Evolutionary conservation across 2,797 vertebrate genomes (phyloP).

Genomic region (Periparus ater): DNA sequence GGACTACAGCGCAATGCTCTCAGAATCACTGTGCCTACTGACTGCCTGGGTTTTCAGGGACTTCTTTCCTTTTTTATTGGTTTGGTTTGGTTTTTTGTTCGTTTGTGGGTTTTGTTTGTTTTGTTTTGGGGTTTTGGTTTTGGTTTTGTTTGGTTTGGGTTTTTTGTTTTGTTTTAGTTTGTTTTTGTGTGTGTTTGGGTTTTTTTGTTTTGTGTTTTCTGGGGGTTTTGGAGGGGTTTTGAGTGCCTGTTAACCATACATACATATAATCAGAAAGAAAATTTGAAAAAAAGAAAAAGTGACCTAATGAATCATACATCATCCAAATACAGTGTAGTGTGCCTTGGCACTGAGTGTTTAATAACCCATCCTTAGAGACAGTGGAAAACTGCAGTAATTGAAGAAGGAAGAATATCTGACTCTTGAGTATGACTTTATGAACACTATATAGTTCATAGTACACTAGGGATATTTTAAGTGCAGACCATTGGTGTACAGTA

Average conservation of each 20-base stretch:
- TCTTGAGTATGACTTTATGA: slow-evolving; percentile 69
- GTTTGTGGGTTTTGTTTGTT: background rate
- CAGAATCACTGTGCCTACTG: background rate
- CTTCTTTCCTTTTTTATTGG: background rate
- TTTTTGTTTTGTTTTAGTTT: background rate
- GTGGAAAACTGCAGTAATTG: slow-evolving; percentile 70
- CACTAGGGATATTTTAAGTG: slow-evolving; percentile 73
- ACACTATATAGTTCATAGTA: slow-evolving; percentile 54
- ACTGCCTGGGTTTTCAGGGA: background rate
- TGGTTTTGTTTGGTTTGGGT: background rate
- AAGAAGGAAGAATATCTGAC: slow-evolving; percentile 68
- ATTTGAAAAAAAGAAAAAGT: background rate
- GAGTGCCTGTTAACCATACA: background rate
- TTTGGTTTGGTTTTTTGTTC: background rate
- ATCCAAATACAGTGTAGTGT: background rate
- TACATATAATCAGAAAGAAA: slow-evolving; percentile 28
- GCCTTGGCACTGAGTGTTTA: slow-evolving; percentile 65
- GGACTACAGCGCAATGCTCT: background rate
- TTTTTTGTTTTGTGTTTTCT: background rate
- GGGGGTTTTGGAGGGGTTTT: background rate
- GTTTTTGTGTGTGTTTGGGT: background rate
- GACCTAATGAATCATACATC: slow-evolving; percentile 39
- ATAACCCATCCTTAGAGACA: slow-evolving; percentile 53
- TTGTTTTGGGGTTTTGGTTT: background rate
- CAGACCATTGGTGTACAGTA: slow-evolving; percentile 54